Evolutionary conservation across 2,888 invertebrate genomes (phyloP), one percentile per base, ranked within the genome.

Genomic region (Ochropleura leucogaster): DNA sequence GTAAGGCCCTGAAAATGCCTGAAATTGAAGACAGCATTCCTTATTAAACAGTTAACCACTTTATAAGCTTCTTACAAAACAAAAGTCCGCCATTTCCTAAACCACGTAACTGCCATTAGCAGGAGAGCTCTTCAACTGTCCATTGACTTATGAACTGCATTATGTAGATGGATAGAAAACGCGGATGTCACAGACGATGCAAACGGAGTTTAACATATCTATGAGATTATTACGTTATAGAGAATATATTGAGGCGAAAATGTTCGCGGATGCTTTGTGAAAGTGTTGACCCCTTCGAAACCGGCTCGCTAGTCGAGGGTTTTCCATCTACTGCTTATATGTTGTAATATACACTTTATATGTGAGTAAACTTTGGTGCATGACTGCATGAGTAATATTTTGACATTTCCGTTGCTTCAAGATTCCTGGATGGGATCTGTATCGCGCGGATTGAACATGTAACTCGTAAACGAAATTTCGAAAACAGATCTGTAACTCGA

Each of bases 221-320:
- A 73, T 49, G 44, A 78, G 72, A 72, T 78, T 89, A 92, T 91
- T 92, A 93, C 92, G 92, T 92, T 89, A 72, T 46, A 89, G 81
- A 88, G 90, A 89, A 89, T 89, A 90, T 79, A 77, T 83, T 68
- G 79, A 87, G 92, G 90, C 88, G 91, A 92, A 85, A 92, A 90
- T 85, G 85, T 87, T 90, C 84, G 89, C 91, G 90, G 93, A 91
- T 91, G 90, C 84, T 84, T 80, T 88, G 95, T 90, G 95, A 95
- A 95, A 95, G 95, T 94, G 93, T 86, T 94, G 95, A 93, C 94
- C 94, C 90, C 89, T 80, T 77, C 80, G 85, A 85, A 93, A 94
- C 94, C 93, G 93, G 93, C 92, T 91, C 72, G 72, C 70, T 85
- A 82, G 79, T 80, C 72, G 79, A 83, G 82, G 77, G 80, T 77